Evolutionary conservation across 2,113 vertebrate species (phyloP).

Genomic region (Hippocampus abdominalis): DNA sequence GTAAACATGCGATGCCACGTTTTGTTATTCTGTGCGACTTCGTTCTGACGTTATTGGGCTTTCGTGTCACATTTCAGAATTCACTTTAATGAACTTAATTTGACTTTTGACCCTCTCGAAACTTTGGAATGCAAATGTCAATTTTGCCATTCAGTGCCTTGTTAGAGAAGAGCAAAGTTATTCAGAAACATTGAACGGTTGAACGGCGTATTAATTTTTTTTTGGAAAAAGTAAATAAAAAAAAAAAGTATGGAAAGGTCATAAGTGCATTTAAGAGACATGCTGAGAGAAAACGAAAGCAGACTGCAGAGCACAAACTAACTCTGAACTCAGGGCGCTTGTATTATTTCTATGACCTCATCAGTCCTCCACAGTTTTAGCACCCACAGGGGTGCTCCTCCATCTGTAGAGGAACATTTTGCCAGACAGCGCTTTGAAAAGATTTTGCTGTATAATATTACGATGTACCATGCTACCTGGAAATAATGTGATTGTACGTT

Average conservation of each 20-base stretch:
- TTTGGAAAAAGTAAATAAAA: too few relatives aligned
- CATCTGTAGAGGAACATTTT: conserved; percentile 27
- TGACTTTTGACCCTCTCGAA: too few relatives aligned
- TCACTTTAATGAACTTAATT: background rate
- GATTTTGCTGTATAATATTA: conserved; percentile 22
- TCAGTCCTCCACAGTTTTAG: conserved; percentile 46
- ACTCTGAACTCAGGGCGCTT: conserved; percentile 31
- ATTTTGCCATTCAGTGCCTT: too few relatives aligned
- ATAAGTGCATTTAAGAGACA: too few relatives aligned
- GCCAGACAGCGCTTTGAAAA: conserved; percentile 21
- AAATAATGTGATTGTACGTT: background rate
- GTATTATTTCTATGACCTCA: conserved; percentile 63
- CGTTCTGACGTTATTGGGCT: background rate
- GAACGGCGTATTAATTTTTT: too few relatives aligned
- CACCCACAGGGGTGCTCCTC: conserved; percentile 44
- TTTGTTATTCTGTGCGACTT: background rate
- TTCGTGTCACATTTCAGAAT: background rate
- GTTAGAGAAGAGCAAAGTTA: too few relatives aligned
- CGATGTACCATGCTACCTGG: conserved; percentile 22
- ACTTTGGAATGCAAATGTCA: too few relatives aligned
- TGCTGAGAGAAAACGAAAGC: background rate
- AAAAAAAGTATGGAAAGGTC: too few relatives aligned
- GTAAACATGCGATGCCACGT: background rate
- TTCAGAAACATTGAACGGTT: too few relatives aligned
- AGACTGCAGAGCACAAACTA: background rate